Base-by-base conservation (phyloP, 2,113 vertebrate genomes). In the Acrocephalus arundinaceus region DNA sequence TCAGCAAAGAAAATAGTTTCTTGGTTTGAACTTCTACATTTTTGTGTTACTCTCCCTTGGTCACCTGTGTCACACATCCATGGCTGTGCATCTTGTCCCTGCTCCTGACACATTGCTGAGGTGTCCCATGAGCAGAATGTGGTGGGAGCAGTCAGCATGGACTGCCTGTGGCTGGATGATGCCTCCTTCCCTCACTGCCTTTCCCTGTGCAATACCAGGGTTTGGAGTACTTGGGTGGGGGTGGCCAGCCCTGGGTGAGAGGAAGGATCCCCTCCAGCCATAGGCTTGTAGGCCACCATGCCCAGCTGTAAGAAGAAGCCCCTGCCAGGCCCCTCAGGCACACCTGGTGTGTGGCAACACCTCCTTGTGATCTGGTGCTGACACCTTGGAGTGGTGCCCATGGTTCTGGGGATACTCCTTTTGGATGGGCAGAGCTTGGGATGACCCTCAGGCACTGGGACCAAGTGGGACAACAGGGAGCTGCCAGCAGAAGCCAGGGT, bases 261-360 rank as follows among this genome's bases (percentile, higher is more conserved):
- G 33, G 48, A 63, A 39, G 11, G 48, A 24, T 11, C 11, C 13
- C 5, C 6, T 71, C 15, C 5, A 3, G 19, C 31, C 3, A 0
- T 7, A 33, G 57, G 22, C 13, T 5, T 72, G n/a, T 37, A 58
- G 16, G 20, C 45, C 6, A 8, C 51, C 13, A 8, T 10, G 3
- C 17, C 21, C 46, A 35, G 33, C 41, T 55, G 55, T 23, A 20
- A 63, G 20, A 52, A 6, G 18, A 51, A 66, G 35, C 20, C 6
- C 35, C 37, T 46, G 30, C 23, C 48, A 19, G 37, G 8, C 11
- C 23, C 12, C 13, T 81, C 37, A 39, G 55, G 35, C 31, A 57
- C 28, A 58, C 3, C 3, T 1, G 4, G 24, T 24, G 2, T 39
- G 31, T 23, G 33, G 11, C 7, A 5, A 65, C 10, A 17, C 11